A percentile compares a stretch with the other conserved stretches of the same genome.
Evolutionary conservation across 2,797 vertebrate genomes (phyloP).

Genomic region (Typhlichthys eigenmanni): DNA sequence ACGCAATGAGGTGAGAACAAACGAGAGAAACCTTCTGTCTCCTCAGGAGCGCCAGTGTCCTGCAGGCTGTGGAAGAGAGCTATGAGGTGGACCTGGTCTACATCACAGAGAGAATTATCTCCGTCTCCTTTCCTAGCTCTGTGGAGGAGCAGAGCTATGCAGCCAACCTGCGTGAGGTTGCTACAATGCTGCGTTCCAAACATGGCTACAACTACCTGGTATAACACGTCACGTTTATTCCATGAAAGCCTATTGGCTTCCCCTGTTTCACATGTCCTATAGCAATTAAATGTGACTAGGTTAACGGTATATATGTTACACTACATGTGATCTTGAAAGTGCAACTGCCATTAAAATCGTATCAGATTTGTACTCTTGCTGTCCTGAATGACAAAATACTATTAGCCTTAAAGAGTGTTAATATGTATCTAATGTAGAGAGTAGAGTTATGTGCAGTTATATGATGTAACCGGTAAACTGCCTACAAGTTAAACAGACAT

Average conservation of each 20-base stretch:
- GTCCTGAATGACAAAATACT: background rate
- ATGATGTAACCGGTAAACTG: background rate
- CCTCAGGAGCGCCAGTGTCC: conserved; percentile 84
- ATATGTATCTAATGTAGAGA: too few relatives aligned
- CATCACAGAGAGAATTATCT: conserved; percentile 96
- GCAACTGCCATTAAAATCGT: too few relatives aligned
- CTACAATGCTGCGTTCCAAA: conserved; percentile 97
- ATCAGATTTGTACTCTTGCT: too few relatives aligned
- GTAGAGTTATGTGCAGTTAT: background rate
- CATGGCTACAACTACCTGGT: conserved; percentile 95
- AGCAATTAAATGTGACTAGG: too few relatives aligned
- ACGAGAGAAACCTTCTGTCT: background rate
- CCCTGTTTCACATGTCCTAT: too few relatives aligned
- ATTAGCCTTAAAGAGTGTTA: too few relatives aligned
- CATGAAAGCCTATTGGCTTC: too few relatives aligned
- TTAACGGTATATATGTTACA: too few relatives aligned
- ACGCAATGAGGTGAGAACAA: background rate
- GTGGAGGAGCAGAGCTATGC: conserved; percentile 90
- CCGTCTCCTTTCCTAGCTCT: conserved; percentile 86
- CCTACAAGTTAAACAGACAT: background rate
- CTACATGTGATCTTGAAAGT: too few relatives aligned
- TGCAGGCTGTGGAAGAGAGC: conserved; percentile 86
- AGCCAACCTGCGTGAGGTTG: conserved; percentile 92
- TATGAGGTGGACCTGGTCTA: conserved; percentile 97
- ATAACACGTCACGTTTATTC: conserved; percentile 19